Evolutionary conservation across 2,113 vertebrate genomes (phyloP), one percentile per base, ranked within the genome.

Genomic region (Microcebus tavaratra): DNA sequence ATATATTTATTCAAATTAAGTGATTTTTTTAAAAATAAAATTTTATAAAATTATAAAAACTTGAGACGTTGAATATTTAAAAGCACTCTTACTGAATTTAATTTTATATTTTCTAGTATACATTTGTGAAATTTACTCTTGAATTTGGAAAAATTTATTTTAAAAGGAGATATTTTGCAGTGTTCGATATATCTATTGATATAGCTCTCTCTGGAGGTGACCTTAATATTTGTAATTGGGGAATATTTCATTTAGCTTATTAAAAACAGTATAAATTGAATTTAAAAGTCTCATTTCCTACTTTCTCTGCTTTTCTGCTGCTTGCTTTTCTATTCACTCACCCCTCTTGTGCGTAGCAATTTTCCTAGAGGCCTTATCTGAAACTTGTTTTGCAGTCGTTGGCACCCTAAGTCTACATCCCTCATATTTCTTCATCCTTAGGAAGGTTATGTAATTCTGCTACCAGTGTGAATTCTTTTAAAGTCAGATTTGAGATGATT

Each of bases 341-440:
- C 55, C 20, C 68, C 31, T 92, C 21, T 81, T 39, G 42, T 39
- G 42, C 10, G 75, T 75, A 70, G 59, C 10, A 63, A 3, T 86
- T 95, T 90, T 81, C 55, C 45, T 67, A 65, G 75, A 93, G 31
- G 68, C 39, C 21, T 6, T 29, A 31, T 81, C n/a, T 96, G 59
- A 61, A 83, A 79, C 34, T 31, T 79, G 25, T 92, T 92, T 90
- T 93, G 90, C 50, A 83, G 57, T 90, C 55, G 93, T 92, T 84
- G 81, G 36, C 0, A 20, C 25, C 53, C 17, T 80, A n/a, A 63
- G 61, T 87, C 86, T 90, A 11, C 11, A 10, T 83, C 17, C 39
- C 48, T 91, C 55, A 42, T 61, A 21, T 73, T 90, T 82, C 73
- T 70, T 81, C 80, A 55, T 91, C 42, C 63, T 80, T 75, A 39